Evolutionary conservation across 2,113 vertebrate genomes (phyloP).

Genomic region (Isichthys henryi): DNA sequence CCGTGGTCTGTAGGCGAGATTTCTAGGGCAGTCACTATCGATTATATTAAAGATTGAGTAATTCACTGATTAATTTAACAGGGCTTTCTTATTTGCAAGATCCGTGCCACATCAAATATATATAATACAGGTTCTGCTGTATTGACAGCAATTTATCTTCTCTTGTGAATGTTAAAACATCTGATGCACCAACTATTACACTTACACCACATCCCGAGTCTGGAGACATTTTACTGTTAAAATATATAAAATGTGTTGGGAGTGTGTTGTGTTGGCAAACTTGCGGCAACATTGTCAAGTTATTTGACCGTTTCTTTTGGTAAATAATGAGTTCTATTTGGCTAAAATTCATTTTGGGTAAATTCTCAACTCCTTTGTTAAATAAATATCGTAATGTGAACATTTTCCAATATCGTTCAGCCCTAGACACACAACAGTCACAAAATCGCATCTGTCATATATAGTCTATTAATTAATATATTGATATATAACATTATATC

Average conservation of each 20-base stretch:
- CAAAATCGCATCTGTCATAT: not conserved
- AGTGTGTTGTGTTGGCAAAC: not conserved
- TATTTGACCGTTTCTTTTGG: not conserved
- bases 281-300: not conserved
- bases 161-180: not conserved
- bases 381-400: not conserved
- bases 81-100: not conserved
- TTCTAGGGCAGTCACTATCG: not conserved
- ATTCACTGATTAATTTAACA: not conserved
- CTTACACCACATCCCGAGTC: not conserved
- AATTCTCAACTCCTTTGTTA: not conserved
- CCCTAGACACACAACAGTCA: not conserved
- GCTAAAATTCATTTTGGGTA: not conserved
- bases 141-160: not conserved
- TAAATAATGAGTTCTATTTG: not conserved
- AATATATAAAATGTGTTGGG: not conserved
- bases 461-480: not conserved
- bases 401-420: not conserved
- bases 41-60: not conserved
- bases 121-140: not conserved
- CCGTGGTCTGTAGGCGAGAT: not conserved
- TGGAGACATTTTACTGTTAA: not conserved
- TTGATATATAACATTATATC: not conserved
- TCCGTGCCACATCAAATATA: not conserved
- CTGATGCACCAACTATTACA: not conserved